Evolutionary conservation across 2,797 vertebrate species (phyloP), one percentile per base, ranked within the genome.

Genomic region (Tokudaia tokunoshimensis): DNA sequence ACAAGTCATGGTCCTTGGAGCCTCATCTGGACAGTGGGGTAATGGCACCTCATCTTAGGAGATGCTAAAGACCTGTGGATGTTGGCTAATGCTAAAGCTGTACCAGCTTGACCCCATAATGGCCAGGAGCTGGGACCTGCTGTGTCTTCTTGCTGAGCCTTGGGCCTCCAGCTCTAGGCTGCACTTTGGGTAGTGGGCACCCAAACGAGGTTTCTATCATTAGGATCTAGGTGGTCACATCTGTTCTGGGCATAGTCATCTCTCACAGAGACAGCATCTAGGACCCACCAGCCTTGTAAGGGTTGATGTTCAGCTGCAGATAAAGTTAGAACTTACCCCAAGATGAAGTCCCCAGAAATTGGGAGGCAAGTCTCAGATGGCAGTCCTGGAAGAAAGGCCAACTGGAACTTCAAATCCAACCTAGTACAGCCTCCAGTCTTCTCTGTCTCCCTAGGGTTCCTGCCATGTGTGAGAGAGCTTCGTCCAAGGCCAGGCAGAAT

Each of bases 341-440:
- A 8, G 89, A 26, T 29, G 67, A 96, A 70, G 52, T 61, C 61
- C 74, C 90, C 61, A 93, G 87, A 92, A 82, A 37, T 17, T 52
- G 41, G 47, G 85, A 70, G 44, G 26, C 52, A 15, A 70, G 13
- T 0, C 9, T 41, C 47, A 26, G 50, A 13, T 3, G 17, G 44
- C 44, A 80, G 37, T 63, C 55, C 70, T 44, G 11, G 29, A 37
- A 63, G 55, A 96, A 94, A 67, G 47, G 15, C 31, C 57, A 1
- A n/a, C 61, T 31, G 75, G 87, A 75, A 74, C 44, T 95, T 95
- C 44, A 65, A 81, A 29, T n/a, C 26, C 44, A 84, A 52, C 31
- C 31, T 89, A 20, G 11, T 11, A 1, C 26, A 44, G 34, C 72
- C 86, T 52, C 80, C 0, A 1, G 1, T 47, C 24, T 29, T 7